Percentiles rank a stretch among this genome's conserved stretches.
These are phyloP conservation scores for Glyptemys insculpta DNA, from an alignment of 2,797 vertebrate species.

Conservation along the genomic window DNA sequence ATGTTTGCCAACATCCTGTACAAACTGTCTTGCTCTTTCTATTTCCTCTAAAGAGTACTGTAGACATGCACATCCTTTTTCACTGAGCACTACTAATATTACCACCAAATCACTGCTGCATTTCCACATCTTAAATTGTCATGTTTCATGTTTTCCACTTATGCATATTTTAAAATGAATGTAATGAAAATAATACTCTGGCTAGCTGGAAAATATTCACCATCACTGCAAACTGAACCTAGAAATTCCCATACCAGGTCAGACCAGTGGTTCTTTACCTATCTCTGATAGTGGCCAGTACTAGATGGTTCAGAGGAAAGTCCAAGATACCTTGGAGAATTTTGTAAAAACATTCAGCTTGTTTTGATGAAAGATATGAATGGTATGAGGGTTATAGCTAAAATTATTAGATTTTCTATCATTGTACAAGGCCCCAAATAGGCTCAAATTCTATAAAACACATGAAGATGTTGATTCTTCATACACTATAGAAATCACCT, in stretches of 20 bases:
- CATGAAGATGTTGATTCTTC: background rate
- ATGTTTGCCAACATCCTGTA: background rate
- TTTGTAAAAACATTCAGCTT: rapidly evolving
- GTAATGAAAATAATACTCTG: background rate
- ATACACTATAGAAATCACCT: background rate
- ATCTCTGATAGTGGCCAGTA: background rate
- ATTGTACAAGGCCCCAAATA: background rate
- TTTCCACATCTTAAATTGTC: background rate
- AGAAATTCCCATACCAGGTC: background rate
- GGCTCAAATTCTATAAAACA: background rate
- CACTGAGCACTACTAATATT: background rate
- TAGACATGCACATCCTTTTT: background rate
- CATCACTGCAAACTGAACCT: background rate
- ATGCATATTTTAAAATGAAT: conserved; percentile 21
- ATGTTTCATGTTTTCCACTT: background rate
- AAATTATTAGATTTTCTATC: background rate
- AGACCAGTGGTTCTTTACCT: background rate
- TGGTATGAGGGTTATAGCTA: background rate
- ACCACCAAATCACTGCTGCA: background rate
- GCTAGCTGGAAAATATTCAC: conserved; percentile 17
- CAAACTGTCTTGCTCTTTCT: background rate
- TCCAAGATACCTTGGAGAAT: background rate
- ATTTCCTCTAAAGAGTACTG: background rate
- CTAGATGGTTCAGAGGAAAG: background rate
- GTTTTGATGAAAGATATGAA: background rate